These are phyloP conservation scores for Dasypolia templi DNA, from an alignment of 2,888 invertebrate species.

Conservation along the genomic window DNA sequence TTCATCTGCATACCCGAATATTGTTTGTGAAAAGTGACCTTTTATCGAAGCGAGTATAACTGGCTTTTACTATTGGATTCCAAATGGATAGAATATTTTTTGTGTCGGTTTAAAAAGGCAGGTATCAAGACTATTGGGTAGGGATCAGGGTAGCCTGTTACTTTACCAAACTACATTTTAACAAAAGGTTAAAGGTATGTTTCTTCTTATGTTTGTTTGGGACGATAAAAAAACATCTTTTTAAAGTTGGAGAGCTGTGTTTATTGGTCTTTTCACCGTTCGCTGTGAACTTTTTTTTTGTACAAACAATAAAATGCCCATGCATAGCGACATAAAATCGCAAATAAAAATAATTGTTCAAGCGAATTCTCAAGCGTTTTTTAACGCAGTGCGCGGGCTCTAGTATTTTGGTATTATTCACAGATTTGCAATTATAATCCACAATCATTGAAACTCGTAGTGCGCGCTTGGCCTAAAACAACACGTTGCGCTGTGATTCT, in stretches of 20 bases:
- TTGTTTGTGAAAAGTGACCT: slow-evolving; percentile 28
- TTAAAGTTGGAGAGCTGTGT: background rate
- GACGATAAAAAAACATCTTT: background rate
- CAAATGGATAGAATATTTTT: slow-evolving; percentile 29
- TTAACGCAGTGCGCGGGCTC: too few species aligned
- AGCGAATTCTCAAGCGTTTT: too few species aligned
- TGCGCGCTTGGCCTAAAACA: too few species aligned
- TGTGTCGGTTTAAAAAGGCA: slow-evolving; percentile 25
- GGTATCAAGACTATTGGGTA: background rate
- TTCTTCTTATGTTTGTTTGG: slow-evolving; percentile 10
- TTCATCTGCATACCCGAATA: slow-evolving; percentile 34
- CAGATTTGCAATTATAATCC: too few species aligned
- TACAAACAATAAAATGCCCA: too few species aligned
- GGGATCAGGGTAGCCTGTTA: background rate
- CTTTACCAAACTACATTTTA: slow-evolving; percentile 17
- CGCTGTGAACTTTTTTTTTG: background rate
- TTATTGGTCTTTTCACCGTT: background rate
- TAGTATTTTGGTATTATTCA: background rate
- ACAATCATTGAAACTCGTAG: too few species aligned
- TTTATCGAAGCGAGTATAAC: slow-evolving; percentile 22
- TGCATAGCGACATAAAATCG: too few species aligned
- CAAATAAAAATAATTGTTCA: too few species aligned
- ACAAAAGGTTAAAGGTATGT: slow-evolving; percentile 16
- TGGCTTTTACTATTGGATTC: slow-evolving; percentile 10
- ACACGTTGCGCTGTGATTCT: too few species aligned